Percentiles rank a stretch among this genome's conserved stretches.
Conservation (phyloP, 2,113 vertebrate species). For the Colistium nudipinnis region DNA sequence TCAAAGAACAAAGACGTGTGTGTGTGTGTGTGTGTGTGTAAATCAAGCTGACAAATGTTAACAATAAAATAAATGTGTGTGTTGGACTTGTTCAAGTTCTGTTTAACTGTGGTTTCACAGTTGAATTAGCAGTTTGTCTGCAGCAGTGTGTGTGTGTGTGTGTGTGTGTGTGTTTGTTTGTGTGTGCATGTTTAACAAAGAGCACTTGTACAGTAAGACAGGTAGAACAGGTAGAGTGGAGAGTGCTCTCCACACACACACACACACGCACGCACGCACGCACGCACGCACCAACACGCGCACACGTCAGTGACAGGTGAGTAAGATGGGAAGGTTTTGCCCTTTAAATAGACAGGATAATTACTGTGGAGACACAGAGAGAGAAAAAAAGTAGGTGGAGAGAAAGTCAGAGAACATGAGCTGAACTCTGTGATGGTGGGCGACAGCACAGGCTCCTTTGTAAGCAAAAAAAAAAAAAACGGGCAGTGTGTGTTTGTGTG, state of each 20-base stretch:
- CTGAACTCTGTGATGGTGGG: slow-evolving; percentile 19
- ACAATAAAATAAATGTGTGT: slow-evolving; percentile 32
- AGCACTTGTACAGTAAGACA: slow-evolving; percentile 56
- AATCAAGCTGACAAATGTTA: slow-evolving; percentile 32
- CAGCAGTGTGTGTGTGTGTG: slow-evolving; percentile 5
- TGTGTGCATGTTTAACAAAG: slow-evolving; percentile 44
- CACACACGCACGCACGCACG: slow-evolving; percentile 22
- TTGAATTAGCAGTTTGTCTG: slow-evolving; percentile 10
- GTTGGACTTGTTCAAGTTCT: slow-evolving; percentile 27
- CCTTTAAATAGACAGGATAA: slow-evolving; percentile 76
- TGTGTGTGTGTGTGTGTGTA: slow-evolving; percentile 2
- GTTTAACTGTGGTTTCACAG: slow-evolving; percentile 29
- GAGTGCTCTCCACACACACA: background rate
- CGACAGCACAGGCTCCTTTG: slow-evolving; percentile 1
- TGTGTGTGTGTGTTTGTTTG: slow-evolving; percentile 8
- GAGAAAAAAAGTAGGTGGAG: background rate
- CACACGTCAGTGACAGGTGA: slow-evolving; percentile 39
- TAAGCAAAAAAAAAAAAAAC: background rate
- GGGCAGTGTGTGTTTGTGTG: background rate
- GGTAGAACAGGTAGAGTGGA: slow-evolving; percentile 69
- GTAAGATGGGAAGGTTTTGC: slow-evolving; percentile 70
- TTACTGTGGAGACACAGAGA: slow-evolving; percentile 47
- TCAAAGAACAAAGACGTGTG: background rate
- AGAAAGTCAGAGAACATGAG: slow-evolving; percentile 52
- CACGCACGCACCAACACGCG: slow-evolving; percentile 11